Percentiles rank a stretch among this genome's conserved stretches.
phyloP scores from a whole-genome alignment of 2,888 invertebrate genomes.

The Amaurobius ferox region DNA sequence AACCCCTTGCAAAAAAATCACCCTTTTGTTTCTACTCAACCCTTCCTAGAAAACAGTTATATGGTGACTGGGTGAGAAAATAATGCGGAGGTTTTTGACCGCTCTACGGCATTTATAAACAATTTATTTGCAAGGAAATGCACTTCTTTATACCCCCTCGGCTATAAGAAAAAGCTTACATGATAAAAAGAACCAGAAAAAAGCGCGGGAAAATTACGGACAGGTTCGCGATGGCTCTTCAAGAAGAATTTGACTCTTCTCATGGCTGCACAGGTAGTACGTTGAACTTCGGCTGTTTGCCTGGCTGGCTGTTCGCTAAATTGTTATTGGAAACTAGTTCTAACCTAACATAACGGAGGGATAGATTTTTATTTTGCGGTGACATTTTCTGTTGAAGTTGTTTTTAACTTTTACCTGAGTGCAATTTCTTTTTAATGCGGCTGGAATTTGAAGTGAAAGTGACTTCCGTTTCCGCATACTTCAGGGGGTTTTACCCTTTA shows the following conservation, averaged over 20 bases:
- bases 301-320: not conserved
- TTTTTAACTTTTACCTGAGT: constrained; percentile 5
- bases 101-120: constrained; percentile 51
- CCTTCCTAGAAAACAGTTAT: constrained; percentile 63
- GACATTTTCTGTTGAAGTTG: constrained; percentile 2
- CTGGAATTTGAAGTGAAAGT: not conserved
- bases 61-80: constrained; percentile 63
- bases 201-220: constrained; percentile 12
- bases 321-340: constrained; percentile 55
- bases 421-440: not conserved
- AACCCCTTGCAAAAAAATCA: not conserved
- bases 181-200: not conserved
- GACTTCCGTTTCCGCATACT: constrained; percentile 59
- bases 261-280: not conserved
- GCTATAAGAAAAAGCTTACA: not conserved
- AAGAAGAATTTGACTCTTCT: not conserved
- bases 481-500: not conserved
- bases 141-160: constrained; percentile 47
- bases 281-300: constrained; percentile 1
- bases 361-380: not conserved
- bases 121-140: constrained; percentile 37
- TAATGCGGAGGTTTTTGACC: constrained; percentile 65
- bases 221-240: not conserved
- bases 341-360: constrained; percentile 58
- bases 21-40: constrained; percentile 51